These are phyloP conservation scores for Odobenus rosmarus DNA, from an alignment of 2,113 vertebrate genomes.

Conservation along the genomic window DNA sequence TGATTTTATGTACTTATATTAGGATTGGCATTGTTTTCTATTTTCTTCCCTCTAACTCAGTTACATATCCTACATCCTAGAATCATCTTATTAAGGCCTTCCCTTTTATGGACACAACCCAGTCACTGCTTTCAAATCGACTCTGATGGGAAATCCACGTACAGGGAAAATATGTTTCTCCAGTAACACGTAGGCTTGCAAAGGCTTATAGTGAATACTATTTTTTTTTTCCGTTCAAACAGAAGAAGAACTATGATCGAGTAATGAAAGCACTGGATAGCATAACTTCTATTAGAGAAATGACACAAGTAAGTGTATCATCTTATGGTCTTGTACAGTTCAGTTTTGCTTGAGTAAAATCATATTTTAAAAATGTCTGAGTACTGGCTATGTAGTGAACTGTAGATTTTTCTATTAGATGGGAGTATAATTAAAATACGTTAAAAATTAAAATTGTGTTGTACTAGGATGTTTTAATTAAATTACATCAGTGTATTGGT, in stretches of 20 bases:
- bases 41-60: neutral
- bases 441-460: neutral
- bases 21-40: neutral
- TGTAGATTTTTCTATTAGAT: neutral
- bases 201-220: neutral
- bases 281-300: conserved; percentile 95
- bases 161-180: neutral
- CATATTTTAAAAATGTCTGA: neutral
- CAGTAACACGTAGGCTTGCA: neutral
- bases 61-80: neutral
- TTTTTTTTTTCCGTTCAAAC: conserved; percentile 66
- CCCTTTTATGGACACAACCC: neutral
- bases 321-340: neutral
- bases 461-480: neutral
- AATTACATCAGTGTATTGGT: neutral
- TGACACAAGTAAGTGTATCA: conserved; percentile 90
- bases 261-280: conserved; percentile 95
- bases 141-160: neutral
- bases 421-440: neutral
- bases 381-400: neutral
- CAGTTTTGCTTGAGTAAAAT: neutral
- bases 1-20: neutral
- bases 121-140: neutral
- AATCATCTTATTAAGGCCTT: neutral
- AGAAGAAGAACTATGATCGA: conserved; percentile 96